Percentiles rank a stretch among this genome's conserved stretches.
Conservation (phyloP, 2,113 vertebrate species). For the Prochilodus magdalenae region DNA sequence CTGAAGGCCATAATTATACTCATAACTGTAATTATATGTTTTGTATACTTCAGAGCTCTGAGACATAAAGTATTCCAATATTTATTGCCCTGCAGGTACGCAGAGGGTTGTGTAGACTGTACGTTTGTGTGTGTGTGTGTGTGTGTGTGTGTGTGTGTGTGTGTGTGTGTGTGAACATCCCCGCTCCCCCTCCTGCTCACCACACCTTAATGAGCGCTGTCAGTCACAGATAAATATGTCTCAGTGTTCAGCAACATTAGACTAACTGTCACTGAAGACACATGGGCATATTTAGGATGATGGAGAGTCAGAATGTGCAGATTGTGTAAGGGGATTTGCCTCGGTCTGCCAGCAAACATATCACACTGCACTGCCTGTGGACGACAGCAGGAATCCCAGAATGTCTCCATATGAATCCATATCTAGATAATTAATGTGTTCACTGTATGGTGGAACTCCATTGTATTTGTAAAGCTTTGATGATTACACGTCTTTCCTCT, state of each 20-base stretch:
- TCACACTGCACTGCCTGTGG: neutral
- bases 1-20: too few relatives aligned
- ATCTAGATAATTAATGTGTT: too few relatives aligned
- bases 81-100: neutral
- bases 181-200: neutral
- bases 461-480: too few relatives aligned
- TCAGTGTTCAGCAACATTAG: neutral
- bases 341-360: neutral
- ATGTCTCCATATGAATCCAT: neutral
- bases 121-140: neutral
- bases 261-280: conserved; percentile 7
- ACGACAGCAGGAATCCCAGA: neutral
- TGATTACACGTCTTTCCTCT: too few relatives aligned
- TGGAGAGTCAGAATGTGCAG: neutral
- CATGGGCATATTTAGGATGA: neutral
- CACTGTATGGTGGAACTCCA: too few relatives aligned
- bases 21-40: too few relatives aligned
- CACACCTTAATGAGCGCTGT: neutral
- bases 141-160: conserved; percentile 10
- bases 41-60: neutral
- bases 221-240: neutral
- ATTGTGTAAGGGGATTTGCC: neutral
- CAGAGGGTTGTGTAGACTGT: neutral
- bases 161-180: neutral
- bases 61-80: neutral